Evolutionary conservation across 2,113 vertebrate genomes (phyloP), one percentile per base, ranked within the genome.

Genomic region (Pelobates fuscus): DNA sequence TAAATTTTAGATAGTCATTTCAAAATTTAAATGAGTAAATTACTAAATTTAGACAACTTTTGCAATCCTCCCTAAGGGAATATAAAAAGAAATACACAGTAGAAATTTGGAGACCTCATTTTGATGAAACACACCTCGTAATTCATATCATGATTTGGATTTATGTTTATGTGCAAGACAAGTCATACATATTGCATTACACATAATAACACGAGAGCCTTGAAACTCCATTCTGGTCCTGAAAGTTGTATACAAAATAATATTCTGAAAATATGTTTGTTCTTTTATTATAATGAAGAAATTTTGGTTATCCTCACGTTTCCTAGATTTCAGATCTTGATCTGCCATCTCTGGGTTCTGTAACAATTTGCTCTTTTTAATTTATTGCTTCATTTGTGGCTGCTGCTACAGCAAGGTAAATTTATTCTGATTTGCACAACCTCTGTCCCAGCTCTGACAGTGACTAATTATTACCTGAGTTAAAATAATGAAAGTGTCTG

Each of bases 401-500:
- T 93, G 89, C 88, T 88, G 87, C 88, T 88, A 89, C 78, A 71
- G 89, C 87, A 86, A 92, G 88, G 88, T 92, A 92, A 93, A 93
- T 93, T 92, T 93, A 93, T 93, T 93, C 92, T 93, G 92, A 93
- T 92, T 91, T 92, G 89, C 85, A 89, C 89, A 92, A 92, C 87
- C 91, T 85, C 90, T 90, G 90, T 92, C 90, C 88, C 88, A 86
- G 87, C 85, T 90, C 85, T 93, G 91, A 93, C 91, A 93, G 87
- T 93, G 91, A 92, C 91, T 93, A 93, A 93, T 93, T 93, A 93
- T 93, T 91, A 92, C 90, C 90, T 91, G 90, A 91, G 90, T 93
- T 93, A 93, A 93, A 93, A 93, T 93, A 93, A 93, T 93, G 92
- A 89, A 93, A 90, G 90, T 93, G 91, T 93, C 92, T 88, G 88